These are phyloP conservation scores for Nymphalis polychloros DNA, from an alignment of 2,888 invertebrate species.

Conservation along the genomic window DNA sequence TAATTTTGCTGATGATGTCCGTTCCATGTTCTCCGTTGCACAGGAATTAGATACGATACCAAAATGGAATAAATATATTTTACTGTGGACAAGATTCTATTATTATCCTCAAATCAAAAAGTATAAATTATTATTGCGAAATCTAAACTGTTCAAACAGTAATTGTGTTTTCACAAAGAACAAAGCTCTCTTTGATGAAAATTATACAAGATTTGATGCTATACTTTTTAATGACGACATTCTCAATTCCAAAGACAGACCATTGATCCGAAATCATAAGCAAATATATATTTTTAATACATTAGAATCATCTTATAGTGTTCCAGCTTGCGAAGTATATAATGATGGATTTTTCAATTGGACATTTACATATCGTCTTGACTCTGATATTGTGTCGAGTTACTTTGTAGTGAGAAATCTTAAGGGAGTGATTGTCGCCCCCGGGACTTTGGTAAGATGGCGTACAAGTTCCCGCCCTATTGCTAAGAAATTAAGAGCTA, in stretches of 20 bases:
- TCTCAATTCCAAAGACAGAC: conserved; percentile 40
- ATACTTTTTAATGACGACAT: conserved; percentile 49
- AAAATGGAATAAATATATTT: conserved; percentile 43
- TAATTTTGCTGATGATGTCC: conserved; percentile 40
- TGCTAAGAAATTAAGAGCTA: conserved; percentile 41
- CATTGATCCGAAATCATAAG: conserved; percentile 40
- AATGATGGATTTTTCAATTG: conserved; percentile 61
- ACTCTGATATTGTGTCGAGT: conserved; percentile 59
- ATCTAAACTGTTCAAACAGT: conserved; percentile 44
- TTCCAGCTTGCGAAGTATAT: conserved; percentile 55
- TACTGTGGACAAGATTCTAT: conserved; percentile 45
- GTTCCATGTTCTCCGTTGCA: conserved; percentile 25
- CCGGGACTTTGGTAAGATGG: conserved; percentile 49
- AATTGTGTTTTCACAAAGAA: conserved; percentile 53
- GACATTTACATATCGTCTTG: conserved; percentile 61
- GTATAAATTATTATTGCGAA: conserved; percentile 27
- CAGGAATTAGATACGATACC: conserved; percentile 14
- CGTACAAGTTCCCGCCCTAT: conserved; percentile 39
- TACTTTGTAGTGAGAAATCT: conserved; percentile 54
- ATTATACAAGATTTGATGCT: conserved; percentile 50
- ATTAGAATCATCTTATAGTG: conserved; percentile 49
- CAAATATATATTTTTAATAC: conserved; percentile 57
- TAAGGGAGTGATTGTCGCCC: conserved; percentile 51
- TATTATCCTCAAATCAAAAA: conserved; percentile 25
- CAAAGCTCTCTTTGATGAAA: conserved; percentile 43